Base-by-base conservation (phyloP, 1,140 invertebrate genomes). In the Reticulitermes speratus region DNA sequence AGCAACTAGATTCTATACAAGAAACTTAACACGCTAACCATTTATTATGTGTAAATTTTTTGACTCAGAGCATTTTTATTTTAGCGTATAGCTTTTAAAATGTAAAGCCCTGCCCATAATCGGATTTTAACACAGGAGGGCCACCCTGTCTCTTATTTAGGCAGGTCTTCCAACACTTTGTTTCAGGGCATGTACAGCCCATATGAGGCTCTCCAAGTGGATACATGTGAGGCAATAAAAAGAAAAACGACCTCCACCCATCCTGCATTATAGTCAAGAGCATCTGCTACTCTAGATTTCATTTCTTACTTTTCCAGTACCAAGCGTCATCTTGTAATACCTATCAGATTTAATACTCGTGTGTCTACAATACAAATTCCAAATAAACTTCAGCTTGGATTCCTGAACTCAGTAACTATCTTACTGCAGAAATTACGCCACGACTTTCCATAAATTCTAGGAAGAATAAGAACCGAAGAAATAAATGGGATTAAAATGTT, bases 1-100 rank as follows among this genome's bases (percentile, higher is more conserved):
- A 30, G n/a, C 65, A 75, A 30, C 25, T 11, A 8, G 7, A 75
- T n/a, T 75, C 65, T 75, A 75, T 75, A 14, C 6, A 75, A 3
- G n/a, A 14, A 16, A 30, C 25, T 30, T 75, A 75, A 75, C 3
- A 30, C 7, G 25, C 14, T 75, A 75, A 75, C 65, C 8, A 30
- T 30, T 75, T 75, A 75, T 75, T 75, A 75, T 30, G 65, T 75
- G 65, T 75, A 75, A 75, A 75, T 75, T 75, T 19, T 75, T 75
- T 30, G 65, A 75, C 25, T 30, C 65, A 75, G 65, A 30, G 5
- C 25, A 75, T 30, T 75, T 75, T 30, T 75, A 75, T 75, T 75
- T 30, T 7, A 75, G 25, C 65, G n/a, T 8, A 75, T 30, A 25
- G 65, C n/a, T 30, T 75, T 75, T 75, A 75, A 75, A 75, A 75